These are phyloP conservation scores for Cremastinae sp. DNA, from an alignment of 2,888 invertebrate species.

Conservation along the genomic window DNA sequence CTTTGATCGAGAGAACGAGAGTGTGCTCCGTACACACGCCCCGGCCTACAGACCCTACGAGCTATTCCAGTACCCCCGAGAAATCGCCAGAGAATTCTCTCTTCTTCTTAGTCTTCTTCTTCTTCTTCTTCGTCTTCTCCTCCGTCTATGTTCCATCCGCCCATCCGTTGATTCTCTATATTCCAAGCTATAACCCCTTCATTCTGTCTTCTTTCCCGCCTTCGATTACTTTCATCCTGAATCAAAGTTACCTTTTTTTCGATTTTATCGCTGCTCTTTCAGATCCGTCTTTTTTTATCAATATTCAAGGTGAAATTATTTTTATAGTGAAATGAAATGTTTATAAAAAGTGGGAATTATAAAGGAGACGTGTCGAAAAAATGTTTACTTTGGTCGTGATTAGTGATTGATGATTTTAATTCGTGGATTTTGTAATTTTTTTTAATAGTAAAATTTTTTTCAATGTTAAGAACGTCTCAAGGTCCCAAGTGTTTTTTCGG, in stretches of 20 bases:
- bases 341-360: too few relatives aligned
- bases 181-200: background rate
- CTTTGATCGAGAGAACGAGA: conserved; percentile 60
- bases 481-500: too few relatives aligned
- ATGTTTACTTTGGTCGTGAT: too few relatives aligned
- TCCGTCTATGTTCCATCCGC: conserved; percentile 9
- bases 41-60: conserved; percentile 39
- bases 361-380: too few relatives aligned
- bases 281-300: too few relatives aligned
- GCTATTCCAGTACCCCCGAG: conserved; percentile 13
- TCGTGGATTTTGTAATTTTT: too few relatives aligned
- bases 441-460: too few relatives aligned
- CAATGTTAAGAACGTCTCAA: too few relatives aligned
- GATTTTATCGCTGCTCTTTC: conserved; percentile 33
- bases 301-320: too few relatives aligned
- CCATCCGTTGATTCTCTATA: conserved; percentile 16
- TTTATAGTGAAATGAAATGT: too few relatives aligned
- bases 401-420: too few relatives aligned
- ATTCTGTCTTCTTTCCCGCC: background rate
- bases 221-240: background rate
- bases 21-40: conserved; percentile 43
- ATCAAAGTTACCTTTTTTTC: background rate
- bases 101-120: conserved; percentile 41
- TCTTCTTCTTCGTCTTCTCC: conserved; percentile 35
- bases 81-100: conserved; percentile 33